A percentile compares a stretch with the other conserved stretches of the same genome.
Conservation (phyloP, 2,797 vertebrate species). For the Amniataba percoides region DNA sequence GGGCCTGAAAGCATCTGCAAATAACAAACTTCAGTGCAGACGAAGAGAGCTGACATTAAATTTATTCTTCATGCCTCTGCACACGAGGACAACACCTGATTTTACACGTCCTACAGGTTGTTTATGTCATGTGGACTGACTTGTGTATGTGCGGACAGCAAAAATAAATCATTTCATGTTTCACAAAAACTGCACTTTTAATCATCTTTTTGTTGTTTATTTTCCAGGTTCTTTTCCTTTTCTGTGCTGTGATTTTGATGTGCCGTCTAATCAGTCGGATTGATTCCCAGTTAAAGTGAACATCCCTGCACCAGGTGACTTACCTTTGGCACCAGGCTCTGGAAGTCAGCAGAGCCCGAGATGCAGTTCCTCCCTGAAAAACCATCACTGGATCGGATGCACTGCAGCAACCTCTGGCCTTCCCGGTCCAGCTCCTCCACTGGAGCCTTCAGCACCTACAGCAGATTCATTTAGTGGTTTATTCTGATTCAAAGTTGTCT, state of each 20-base stretch:
- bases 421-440: constrained; percentile 97
- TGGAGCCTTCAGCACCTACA: constrained; percentile 84
- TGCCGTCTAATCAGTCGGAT: neutral
- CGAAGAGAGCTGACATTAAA: no score
- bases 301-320: neutral
- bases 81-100: neutral
- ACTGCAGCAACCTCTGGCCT: constrained; percentile 95
- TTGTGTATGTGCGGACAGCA: no score
- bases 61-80: neutral
- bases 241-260: neutral
- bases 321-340: constrained; percentile 96
- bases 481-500: neutral
- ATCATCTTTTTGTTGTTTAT: neutral
- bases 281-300: neutral
- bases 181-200: neutral
- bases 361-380: constrained; percentile 98
- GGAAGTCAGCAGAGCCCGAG: constrained; percentile 97
- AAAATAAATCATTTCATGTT: neutral
- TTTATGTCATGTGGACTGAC: neutral
- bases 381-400: constrained; percentile 95
- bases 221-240: neutral
- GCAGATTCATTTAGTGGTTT: neutral
- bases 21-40: neutral
- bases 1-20: neutral
- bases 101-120: neutral